phyloP scores from a whole-genome alignment of 1,140 invertebrate genomes.

The Listronotus oregonensis region DNA sequence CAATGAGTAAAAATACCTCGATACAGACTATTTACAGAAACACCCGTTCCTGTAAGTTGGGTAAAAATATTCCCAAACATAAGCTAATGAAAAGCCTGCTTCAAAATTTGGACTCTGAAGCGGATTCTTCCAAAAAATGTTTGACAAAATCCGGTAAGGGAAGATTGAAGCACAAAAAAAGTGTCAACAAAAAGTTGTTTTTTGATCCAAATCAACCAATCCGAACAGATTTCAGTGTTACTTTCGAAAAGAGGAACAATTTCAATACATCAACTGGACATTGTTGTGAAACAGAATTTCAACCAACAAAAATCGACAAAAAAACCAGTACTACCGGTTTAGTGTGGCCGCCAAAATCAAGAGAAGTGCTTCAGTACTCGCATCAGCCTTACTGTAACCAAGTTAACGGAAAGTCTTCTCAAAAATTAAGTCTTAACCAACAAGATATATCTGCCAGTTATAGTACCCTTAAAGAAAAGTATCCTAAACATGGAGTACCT shows the following conservation, averaged over 20 bases:
- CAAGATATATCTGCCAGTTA: neutral
- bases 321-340: conserved; percentile 31
- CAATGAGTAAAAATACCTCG: conserved; percentile 30
- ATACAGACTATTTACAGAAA: conserved; percentile 36
- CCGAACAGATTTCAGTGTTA: conserved; percentile 14
- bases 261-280: neutral
- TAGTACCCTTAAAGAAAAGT: neutral
- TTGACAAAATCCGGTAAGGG: neutral
- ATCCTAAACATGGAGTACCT: neutral
- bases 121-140: neutral
- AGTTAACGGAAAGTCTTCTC: too few relatives aligned
- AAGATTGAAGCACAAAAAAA: conserved; percentile 18
- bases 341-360: conserved; percentile 14
- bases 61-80: conserved; percentile 38
- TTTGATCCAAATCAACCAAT: conserved; percentile 20
- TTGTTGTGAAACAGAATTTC: neutral
- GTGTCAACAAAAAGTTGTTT: conserved; percentile 1
- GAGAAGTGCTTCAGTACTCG: conserved; percentile 18
- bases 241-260: neutral
- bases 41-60: conserved; percentile 16
- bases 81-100: conserved; percentile 38
- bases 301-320: conserved; percentile 11
- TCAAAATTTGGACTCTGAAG: conserved; percentile 28
- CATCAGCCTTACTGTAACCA: too few relatives aligned
- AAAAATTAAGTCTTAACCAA: too few relatives aligned